Percentiles rank a stretch among this genome's conserved stretches.
Conservation (phyloP, 2,113 vertebrate genomes). For the Butastur rufipennis region DNA sequence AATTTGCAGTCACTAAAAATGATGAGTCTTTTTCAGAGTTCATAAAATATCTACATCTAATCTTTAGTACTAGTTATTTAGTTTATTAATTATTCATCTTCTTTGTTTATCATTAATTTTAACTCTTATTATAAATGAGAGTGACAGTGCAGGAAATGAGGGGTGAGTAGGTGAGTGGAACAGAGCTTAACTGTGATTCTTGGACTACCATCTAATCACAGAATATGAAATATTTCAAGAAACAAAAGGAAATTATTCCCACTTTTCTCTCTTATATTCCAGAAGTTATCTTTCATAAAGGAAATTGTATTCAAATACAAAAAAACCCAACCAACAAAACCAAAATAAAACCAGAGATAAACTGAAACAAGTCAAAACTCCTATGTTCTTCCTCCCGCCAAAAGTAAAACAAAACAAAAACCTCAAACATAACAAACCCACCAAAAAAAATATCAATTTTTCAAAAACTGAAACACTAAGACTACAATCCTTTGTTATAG, state of each 20-base stretch:
- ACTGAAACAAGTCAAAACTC: background rate
- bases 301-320: background rate
- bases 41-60: background rate
- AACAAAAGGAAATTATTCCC: background rate
- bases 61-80: background rate
- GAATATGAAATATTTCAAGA: background rate
- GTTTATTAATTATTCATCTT: background rate
- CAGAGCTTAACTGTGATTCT: background rate
- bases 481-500: background rate
- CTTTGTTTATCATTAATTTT: background rate
- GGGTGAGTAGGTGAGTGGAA: background rate
- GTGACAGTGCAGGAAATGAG: background rate
- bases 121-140: background rate
- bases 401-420: background rate
- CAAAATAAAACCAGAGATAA: background rate
- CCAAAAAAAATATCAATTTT: background rate
- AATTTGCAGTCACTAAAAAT: constrained; percentile 1
- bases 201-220: background rate
- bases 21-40: background rate
- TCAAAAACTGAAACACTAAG: background rate
- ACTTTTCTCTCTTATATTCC: background rate
- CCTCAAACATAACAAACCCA: background rate
- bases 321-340: background rate
- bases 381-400: background rate
- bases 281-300: background rate